Evolutionary conservation across 2,888 invertebrate species (phyloP).

Genomic region (Norana najaformis): DNA sequence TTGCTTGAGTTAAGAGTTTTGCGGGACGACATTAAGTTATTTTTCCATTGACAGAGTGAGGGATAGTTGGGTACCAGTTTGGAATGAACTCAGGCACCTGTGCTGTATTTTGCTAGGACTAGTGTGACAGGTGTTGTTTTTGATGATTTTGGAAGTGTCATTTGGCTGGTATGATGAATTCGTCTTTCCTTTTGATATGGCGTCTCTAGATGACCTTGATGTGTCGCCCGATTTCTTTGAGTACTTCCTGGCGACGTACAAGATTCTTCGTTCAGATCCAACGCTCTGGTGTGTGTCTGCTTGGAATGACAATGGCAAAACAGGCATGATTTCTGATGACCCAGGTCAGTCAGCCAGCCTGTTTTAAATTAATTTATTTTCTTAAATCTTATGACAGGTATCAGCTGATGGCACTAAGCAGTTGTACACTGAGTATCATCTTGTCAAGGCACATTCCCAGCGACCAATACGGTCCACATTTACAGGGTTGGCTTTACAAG

Average conservation of each 20-base stretch:
- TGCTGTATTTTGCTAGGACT: no score
- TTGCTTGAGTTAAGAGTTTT: neutral
- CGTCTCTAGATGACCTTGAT: slow-evolving; percentile 84
- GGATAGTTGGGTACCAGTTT: no score
- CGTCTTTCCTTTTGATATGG: neutral
- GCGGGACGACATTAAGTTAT: no score
- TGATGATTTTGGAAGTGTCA: neutral
- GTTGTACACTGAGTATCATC: no score
- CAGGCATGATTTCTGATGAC: slow-evolving; percentile 73
- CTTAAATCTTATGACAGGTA: neutral
- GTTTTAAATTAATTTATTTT: neutral
- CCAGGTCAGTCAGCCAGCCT: slow-evolving; percentile 16
- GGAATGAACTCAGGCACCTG: no score
- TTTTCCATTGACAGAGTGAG: no score
- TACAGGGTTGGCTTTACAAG: neutral
- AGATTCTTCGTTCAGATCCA: slow-evolving; percentile 77
- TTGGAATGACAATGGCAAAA: slow-evolving; percentile 99
- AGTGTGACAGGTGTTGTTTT: neutral
- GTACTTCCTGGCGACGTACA: slow-evolving; percentile 90
- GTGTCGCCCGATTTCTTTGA: slow-evolving; percentile 95
- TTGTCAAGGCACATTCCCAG: neutral
- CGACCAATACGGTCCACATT: no score
- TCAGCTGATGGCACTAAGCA: neutral
- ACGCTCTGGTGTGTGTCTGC: slow-evolving; percentile 97
- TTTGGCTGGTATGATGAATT: neutral